Percentiles rank a stretch among this genome's conserved stretches.
Evolutionary conservation across 2,888 invertebrate genomes (phyloP).

Genomic region (Mesochorus sp.): DNA sequence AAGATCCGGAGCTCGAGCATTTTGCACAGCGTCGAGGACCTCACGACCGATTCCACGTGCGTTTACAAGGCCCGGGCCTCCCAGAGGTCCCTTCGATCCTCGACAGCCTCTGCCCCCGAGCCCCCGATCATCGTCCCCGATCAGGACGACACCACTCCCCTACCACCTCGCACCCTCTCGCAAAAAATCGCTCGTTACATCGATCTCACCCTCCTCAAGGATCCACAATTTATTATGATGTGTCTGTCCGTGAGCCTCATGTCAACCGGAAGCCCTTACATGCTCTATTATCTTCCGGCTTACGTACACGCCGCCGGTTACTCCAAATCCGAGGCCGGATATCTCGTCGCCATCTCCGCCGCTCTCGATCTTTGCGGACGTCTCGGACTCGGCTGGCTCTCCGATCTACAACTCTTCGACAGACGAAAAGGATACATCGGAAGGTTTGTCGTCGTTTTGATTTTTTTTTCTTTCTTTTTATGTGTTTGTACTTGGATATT

Average conservation of each 20-base stretch:
- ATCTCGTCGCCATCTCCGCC: constrained; percentile 89
- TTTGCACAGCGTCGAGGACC: constrained; percentile 89
- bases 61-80: constrained; percentile 86
- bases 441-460: constrained; percentile 83
- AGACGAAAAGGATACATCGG: constrained; percentile 88
- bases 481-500: neutral
- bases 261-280: constrained; percentile 90
- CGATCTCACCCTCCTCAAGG: constrained; percentile 87
- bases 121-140: constrained; percentile 62
- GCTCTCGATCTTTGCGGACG: constrained; percentile 88
- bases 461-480: constrained; percentile 4
- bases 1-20: constrained; percentile 88
- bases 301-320: constrained; percentile 88
- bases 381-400: constrained; percentile 88
- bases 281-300: constrained; percentile 89
- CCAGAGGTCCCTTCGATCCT: constrained; percentile 74
- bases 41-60: constrained; percentile 89
- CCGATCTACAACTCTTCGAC: constrained; percentile 88
- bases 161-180: constrained; percentile 71
- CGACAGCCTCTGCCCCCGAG: constrained; percentile 71
- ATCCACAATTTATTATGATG: constrained; percentile 88
- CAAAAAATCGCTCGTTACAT: constrained; percentile 84
- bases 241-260: constrained; percentile 89
- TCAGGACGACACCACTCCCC: constrained; percentile 50
- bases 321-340: constrained; percentile 85